A percentile compares a stretch with the other conserved stretches of the same genome.
These are phyloP conservation scores for Chelon labrosus DNA, from an alignment of 2,797 vertebrate genomes.

Conservation along the genomic window DNA sequence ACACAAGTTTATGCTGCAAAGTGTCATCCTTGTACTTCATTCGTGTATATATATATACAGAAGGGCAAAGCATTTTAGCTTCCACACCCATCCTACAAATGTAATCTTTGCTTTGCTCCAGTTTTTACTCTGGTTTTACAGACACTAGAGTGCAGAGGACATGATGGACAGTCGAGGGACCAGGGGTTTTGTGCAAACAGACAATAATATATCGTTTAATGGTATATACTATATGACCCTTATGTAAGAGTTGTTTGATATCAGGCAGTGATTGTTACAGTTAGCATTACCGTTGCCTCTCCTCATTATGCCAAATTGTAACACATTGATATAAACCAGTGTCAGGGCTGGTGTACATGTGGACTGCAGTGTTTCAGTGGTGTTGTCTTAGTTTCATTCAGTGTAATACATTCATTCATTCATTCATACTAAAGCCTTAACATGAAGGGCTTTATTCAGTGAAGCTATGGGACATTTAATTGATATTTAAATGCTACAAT, in stretches of 20 bases:
- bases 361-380: too few relatives aligned
- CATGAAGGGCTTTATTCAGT: conserved; percentile 45
- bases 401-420: neutral
- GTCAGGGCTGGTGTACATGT: too few relatives aligned
- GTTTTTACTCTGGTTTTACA: conserved; percentile 3
- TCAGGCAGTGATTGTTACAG: neutral
- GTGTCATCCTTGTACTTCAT: neutral
- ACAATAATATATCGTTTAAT: neutral
- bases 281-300: too few relatives aligned
- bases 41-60: neutral
- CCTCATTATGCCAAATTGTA: too few relatives aligned
- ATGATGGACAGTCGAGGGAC: neutral
- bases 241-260: neutral
- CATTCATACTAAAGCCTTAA: conserved; percentile 43
- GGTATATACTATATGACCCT: neutral
- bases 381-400: neutral
- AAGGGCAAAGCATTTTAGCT: neutral
- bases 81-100: neutral
- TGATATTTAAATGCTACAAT: too few relatives aligned
- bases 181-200: too few relatives aligned
- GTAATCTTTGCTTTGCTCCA: neutral
- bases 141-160: neutral
- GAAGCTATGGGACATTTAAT: neutral
- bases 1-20: neutral
- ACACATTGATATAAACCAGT: too few relatives aligned